Evolutionary conservation across 2,888 invertebrate genomes (phyloP).

Genomic region (Parthenolecanium corni): DNA sequence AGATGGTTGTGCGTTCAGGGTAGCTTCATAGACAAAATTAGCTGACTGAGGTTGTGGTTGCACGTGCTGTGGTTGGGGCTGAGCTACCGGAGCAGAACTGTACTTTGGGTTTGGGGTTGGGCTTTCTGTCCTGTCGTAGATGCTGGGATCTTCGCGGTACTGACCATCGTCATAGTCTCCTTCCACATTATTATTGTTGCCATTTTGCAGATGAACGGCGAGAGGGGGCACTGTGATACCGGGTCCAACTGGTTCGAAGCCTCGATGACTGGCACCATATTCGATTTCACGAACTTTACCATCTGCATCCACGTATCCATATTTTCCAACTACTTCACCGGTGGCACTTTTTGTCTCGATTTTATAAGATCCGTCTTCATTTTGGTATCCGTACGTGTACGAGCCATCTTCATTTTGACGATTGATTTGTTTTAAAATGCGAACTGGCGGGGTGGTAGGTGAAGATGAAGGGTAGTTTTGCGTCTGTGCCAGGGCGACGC

Average conservation of each 20-base stretch:
- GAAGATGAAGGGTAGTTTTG: not conserved
- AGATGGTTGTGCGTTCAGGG: not conserved
- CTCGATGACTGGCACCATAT: constrained; percentile 70
- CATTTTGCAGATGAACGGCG: constrained; percentile 46
- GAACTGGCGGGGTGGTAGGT: constrained; percentile 45
- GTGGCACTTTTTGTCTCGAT: constrained; percentile 75
- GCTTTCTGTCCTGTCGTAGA: constrained; percentile 54
- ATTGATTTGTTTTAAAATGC: constrained; percentile 71
- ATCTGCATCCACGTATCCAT: constrained; percentile 72
- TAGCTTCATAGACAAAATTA: constrained; percentile 30
- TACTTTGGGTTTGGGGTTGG: constrained; percentile 33
- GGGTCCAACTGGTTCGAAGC: constrained; percentile 63
- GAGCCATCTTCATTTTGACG: constrained; percentile 77
- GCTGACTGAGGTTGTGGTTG: constrained; percentile 34
- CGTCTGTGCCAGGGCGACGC: not conserved
- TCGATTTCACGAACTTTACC: constrained; percentile 64
- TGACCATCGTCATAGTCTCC: constrained; percentile 72
- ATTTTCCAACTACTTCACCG: constrained; percentile 74
- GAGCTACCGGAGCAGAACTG: constrained; percentile 15
- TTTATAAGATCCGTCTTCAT: constrained; percentile 74
- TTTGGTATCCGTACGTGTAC: constrained; percentile 79
- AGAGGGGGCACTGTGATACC: constrained; percentile 74
- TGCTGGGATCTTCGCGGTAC: constrained; percentile 69
- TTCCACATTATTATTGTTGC: constrained; percentile 37
- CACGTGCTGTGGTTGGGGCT: constrained; percentile 33